phyloP scores from a whole-genome alignment of 2,888 invertebrate species.

The Drosophila hamatofila region DNA sequence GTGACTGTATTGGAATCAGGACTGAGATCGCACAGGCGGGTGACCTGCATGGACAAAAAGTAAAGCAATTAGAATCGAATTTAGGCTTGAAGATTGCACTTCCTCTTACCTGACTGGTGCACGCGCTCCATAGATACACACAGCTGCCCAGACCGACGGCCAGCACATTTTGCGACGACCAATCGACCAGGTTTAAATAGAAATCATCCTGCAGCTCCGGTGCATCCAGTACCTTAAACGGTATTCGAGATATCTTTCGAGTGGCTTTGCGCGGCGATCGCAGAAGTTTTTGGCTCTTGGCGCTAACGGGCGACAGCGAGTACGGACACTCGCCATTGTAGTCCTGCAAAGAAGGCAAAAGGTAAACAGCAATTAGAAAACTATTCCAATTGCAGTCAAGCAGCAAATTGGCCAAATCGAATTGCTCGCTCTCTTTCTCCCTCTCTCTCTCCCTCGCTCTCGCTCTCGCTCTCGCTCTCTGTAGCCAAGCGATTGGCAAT shows the following conservation, averaged over 20 bases:
- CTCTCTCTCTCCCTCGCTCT: neutral
- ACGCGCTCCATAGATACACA: slow-evolving; percentile 99
- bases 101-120: slow-evolving; percentile 93
- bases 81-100: neutral
- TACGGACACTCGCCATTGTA: slow-evolving; percentile 94
- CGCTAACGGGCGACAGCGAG: slow-evolving; percentile 97
- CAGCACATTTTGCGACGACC: slow-evolving; percentile 99
- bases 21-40: slow-evolving; percentile 97
- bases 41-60: slow-evolving; percentile 87
- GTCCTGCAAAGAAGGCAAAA: slow-evolving; percentile 87
- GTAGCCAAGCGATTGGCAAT: slow-evolving; percentile 3
- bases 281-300: slow-evolving; percentile 96
- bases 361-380: slow-evolving; percentile 34
- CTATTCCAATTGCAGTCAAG: slow-evolving; percentile 54
- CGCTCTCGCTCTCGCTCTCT: neutral
- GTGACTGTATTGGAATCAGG: slow-evolving; percentile 98
- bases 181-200: slow-evolving; percentile 99
- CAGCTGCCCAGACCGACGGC: slow-evolving; percentile 99
- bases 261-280: slow-evolving; percentile 99
- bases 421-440: neutral
- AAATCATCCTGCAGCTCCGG: slow-evolving; percentile 94
- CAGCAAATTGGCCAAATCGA: slow-evolving; percentile 63
- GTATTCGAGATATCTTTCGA: slow-evolving; percentile 98
- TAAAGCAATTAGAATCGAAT: neutral
- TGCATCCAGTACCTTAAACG: slow-evolving; percentile 91